Evolutionary conservation across 2,888 invertebrate species (phyloP).

Genomic region (Drosophila testacea): DNA sequence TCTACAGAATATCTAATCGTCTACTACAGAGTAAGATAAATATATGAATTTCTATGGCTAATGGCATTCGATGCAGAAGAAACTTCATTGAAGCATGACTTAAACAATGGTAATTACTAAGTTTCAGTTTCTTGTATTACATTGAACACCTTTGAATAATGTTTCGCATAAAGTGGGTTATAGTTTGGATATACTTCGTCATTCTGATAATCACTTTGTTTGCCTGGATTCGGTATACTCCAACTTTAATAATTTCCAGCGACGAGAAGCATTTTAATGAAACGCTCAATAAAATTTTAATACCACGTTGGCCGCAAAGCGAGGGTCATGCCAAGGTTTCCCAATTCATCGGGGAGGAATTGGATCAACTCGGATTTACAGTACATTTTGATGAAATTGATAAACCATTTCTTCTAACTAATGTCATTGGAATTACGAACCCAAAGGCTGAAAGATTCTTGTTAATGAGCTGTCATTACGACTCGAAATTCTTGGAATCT

Average conservation of each 20-base stretch:
- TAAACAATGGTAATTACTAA: neutral
- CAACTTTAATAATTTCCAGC: neutral
- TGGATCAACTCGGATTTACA: slow-evolving; percentile 34
- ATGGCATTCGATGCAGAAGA: slow-evolving; percentile 7
- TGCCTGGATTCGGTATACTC: neutral
- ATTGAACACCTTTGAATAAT: slow-evolving; percentile 9
- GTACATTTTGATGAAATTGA: slow-evolving; percentile 7
- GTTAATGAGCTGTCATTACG: slow-evolving; percentile 91
- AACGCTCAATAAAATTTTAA: slow-evolving; percentile 28
- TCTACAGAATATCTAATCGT: neutral
- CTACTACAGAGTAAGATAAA: neutral
- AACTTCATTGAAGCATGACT: neutral
- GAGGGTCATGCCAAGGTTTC: slow-evolving; percentile 35
- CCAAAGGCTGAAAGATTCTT: slow-evolving; percentile 88
- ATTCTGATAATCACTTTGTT: slow-evolving; percentile 9
- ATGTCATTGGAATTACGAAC: slow-evolving; percentile 90
- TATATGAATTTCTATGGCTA: slow-evolving; percentile 1
- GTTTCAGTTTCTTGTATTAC: neutral
- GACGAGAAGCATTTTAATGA: slow-evolving; percentile 40
- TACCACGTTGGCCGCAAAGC: slow-evolving; percentile 27
- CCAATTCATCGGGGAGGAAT: slow-evolving; percentile 29
- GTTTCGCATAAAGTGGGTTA: slow-evolving; percentile 1
- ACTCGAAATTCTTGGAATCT: slow-evolving; percentile 88
- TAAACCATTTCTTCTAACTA: slow-evolving; percentile 83
- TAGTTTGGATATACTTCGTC: neutral